Conservation (phyloP, 2,113 vertebrate species). For the Sialia sialis region DNA sequence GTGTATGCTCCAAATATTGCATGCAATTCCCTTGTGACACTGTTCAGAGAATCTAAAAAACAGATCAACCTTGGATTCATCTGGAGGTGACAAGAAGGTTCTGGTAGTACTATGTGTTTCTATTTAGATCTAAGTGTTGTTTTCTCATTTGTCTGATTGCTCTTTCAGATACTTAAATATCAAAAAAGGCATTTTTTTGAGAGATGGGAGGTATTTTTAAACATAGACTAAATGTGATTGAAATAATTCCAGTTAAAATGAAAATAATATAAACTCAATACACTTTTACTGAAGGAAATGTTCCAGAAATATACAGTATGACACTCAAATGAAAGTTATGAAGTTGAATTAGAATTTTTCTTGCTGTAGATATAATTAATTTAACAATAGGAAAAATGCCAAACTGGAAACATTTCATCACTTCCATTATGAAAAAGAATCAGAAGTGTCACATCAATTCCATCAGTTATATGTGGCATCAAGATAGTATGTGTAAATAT, state of each 20-base stretch:
- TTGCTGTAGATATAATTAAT: neutral
- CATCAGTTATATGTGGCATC: neutral
- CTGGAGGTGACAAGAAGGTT: neutral
- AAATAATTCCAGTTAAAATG: neutral
- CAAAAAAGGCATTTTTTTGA: neutral
- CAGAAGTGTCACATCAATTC: neutral
- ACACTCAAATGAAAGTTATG: neutral
- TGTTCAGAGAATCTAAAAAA: neutral
- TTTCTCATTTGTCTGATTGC: neutral
- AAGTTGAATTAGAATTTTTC: neutral
- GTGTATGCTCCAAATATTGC: neutral
- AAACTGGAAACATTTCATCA: neutral
- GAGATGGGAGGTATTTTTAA: neutral
- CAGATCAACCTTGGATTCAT: neutral
- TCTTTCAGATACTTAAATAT: neutral
- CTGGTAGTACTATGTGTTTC: neutral
- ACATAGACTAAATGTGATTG: neutral
- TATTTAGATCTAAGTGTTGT: neutral
- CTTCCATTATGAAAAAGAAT: neutral
- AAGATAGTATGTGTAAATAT: neutral
- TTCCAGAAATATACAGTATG: neutral
- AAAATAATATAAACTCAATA: neutral
- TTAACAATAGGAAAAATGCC: neutral
- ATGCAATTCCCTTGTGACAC: neutral
- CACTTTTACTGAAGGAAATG: neutral